A percentile compares a stretch with the other conserved stretches of the same genome.
These are phyloP conservation scores for Leptopterna dolabrata DNA, from an alignment of 2,888 invertebrate genomes.

Conservation along the genomic window DNA sequence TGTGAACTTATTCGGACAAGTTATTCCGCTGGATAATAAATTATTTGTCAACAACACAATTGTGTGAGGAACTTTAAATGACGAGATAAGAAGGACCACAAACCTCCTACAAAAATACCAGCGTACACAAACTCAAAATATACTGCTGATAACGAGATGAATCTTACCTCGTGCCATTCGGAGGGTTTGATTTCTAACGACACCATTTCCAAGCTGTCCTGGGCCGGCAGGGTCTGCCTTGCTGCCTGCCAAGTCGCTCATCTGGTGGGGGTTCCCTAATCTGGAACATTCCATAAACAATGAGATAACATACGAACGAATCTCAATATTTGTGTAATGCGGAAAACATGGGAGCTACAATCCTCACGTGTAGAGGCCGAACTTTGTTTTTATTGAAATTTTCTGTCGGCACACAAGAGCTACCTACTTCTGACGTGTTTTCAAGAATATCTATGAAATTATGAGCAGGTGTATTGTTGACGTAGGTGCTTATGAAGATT, in stretches of 20 bases:
- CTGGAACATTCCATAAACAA: not conserved
- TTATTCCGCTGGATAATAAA: not conserved
- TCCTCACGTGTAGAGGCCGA: too few species aligned
- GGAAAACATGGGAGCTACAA: too few species aligned
- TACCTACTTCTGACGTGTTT: too few species aligned
- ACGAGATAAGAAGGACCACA: not conserved
- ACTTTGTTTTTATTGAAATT: too few species aligned
- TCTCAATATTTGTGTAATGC: too few species aligned
- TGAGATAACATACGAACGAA: not conserved
- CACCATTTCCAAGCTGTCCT: conserved; percentile 22
- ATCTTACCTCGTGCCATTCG: conserved; percentile 23
- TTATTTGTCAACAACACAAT: too few species aligned
- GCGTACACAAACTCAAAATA: not conserved
- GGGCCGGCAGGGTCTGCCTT: not conserved
- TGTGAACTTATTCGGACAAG: not conserved
- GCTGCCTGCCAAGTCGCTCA: not conserved
- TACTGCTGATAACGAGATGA: not conserved
- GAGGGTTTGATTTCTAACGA: conserved; percentile 17
- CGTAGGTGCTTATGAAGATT: too few species aligned
- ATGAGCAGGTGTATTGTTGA: too few species aligned
- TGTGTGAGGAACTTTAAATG: not conserved
- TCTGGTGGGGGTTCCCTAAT: not conserved
- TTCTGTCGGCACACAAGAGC: too few species aligned
- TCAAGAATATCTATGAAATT: too few species aligned
- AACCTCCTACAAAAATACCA: not conserved